Percentiles rank a stretch among this genome's conserved stretches.
Conservation (phyloP, 2,113 vertebrate species). For the Oreochromis niloticus region DNA sequence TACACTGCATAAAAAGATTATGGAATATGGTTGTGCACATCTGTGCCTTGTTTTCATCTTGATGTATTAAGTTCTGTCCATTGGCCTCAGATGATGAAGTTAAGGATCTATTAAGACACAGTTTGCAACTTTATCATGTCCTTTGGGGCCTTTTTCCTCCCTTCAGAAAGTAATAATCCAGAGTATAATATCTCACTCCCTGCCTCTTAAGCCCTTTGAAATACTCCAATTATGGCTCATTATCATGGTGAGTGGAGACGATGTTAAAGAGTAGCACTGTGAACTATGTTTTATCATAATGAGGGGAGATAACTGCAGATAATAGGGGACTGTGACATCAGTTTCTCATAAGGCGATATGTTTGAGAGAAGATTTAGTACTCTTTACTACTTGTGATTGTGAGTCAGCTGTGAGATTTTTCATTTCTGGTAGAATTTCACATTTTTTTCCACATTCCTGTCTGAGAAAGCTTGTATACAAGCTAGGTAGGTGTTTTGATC, state of each 20-base stretch:
- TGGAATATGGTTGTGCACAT: not conserved
- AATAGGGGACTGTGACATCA: conserved; percentile 32
- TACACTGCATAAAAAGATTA: not conserved
- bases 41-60: not conserved
- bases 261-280: conserved; percentile 46
- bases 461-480: not conserved
- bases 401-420: not conserved
- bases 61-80: not conserved
- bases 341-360: conserved; percentile 20
- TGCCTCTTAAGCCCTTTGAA: conserved; percentile 52
- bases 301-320: conserved; percentile 42
- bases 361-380: conserved; percentile 24
- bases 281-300: conserved; percentile 40
- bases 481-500: not conserved
- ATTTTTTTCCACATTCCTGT: not conserved
- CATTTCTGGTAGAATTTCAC: not conserved
- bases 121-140: conserved; percentile 49
- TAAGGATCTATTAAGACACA: conserved; percentile 48
- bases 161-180: conserved; percentile 53
- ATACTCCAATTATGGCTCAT: conserved; percentile 62
- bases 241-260: conserved; percentile 45
- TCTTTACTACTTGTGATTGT: conserved; percentile 19
- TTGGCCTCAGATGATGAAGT: conserved; percentile 27
- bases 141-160: conserved; percentile 15
- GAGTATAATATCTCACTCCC: conserved; percentile 43